Conservation (phyloP, 1,140 invertebrate genomes). For the Drosophila obscura region DNA sequence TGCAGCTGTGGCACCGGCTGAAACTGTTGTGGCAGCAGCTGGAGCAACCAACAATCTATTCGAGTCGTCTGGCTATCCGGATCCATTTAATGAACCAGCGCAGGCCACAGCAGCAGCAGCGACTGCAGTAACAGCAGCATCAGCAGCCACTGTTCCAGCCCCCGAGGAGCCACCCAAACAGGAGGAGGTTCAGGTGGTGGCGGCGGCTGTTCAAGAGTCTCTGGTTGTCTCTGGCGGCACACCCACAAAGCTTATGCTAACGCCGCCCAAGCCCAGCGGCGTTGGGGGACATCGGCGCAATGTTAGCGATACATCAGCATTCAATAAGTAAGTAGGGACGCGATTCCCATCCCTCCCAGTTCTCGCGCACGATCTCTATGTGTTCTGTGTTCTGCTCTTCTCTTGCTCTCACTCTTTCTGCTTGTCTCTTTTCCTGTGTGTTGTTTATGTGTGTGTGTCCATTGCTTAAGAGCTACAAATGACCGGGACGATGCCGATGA, state of each 20-base stretch:
- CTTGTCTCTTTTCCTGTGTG: constrained; percentile 21
- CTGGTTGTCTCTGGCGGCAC: constrained; percentile 31
- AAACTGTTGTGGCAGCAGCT: constrained; percentile 63
- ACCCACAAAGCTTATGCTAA: constrained; percentile 84
- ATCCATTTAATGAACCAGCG: constrained; percentile 86
- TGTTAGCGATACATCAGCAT: constrained; percentile 94
- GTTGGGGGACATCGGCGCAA: constrained; percentile 89
- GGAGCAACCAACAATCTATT: constrained; percentile 80
- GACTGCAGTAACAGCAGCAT: constrained; percentile 13
- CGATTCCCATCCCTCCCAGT: too few relatives aligned
- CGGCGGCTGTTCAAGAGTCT: constrained; percentile 27
- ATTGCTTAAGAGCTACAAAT: constrained; percentile 54
- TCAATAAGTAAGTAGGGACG: constrained; percentile 88
- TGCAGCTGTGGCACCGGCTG: constrained; percentile 56
- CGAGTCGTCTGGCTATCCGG: constrained; percentile 85
- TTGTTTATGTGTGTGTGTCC: constrained; percentile 17
- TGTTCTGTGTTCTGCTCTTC: constrained; percentile 65
- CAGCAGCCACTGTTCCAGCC: constrained; percentile 1
- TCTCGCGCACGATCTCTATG: constrained; percentile 30
- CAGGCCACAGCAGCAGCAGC: constrained; percentile 16
- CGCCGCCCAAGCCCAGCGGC: constrained; percentile 66
- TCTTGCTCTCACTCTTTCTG: constrained; percentile 34
- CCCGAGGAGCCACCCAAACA: constrained; percentile 15
- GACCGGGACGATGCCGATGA: constrained; percentile 52
- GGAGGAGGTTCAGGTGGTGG: constrained; percentile 20